These are phyloP conservation scores for Nephrotoma flavescens DNA, from an alignment of 2,888 invertebrate genomes.

Conservation along the genomic window DNA sequence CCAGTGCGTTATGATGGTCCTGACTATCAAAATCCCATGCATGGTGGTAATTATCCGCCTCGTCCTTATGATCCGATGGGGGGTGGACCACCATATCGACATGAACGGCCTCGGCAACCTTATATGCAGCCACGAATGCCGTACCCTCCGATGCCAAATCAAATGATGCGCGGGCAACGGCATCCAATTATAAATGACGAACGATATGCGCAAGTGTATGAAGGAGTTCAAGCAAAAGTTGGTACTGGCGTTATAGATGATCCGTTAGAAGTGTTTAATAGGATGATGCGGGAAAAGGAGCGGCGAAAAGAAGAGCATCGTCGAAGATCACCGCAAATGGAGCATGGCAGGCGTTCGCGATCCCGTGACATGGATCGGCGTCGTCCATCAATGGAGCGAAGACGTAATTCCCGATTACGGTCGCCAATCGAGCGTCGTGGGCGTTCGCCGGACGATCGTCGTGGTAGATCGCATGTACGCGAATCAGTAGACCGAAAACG, in stretches of 20 bases:
- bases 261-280: slow-evolving; percentile 73
- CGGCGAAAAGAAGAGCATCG: slow-evolving; percentile 36
- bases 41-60: slow-evolving; percentile 14
- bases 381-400: slow-evolving; percentile 19
- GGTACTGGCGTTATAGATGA: slow-evolving; percentile 52
- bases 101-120: neutral
- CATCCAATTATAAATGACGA: slow-evolving; percentile 20
- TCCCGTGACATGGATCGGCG: slow-evolving; percentile 19
- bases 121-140: slow-evolving; percentile 10
- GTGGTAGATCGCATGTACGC: slow-evolving; percentile 28
- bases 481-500: slow-evolving; percentile 16
- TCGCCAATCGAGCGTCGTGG: slow-evolving; percentile 16
- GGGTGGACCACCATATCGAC: neutral
- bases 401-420: slow-evolving; percentile 20
- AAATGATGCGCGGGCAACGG: slow-evolving; percentile 10
- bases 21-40: slow-evolving; percentile 11
- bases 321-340: slow-evolving; percentile 33
- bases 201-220: slow-evolving; percentile 25
- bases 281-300: slow-evolving; percentile 71
- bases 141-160: slow-evolving; percentile 16
- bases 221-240: slow-evolving; percentile 29
- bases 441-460: slow-evolving; percentile 30
- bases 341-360: slow-evolving; percentile 27
- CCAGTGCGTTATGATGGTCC: slow-evolving; percentile 13
- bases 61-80: slow-evolving; percentile 8